Base-by-base conservation (phyloP, 2,797 vertebrate species). In the Notamacropus eugenii region DNA sequence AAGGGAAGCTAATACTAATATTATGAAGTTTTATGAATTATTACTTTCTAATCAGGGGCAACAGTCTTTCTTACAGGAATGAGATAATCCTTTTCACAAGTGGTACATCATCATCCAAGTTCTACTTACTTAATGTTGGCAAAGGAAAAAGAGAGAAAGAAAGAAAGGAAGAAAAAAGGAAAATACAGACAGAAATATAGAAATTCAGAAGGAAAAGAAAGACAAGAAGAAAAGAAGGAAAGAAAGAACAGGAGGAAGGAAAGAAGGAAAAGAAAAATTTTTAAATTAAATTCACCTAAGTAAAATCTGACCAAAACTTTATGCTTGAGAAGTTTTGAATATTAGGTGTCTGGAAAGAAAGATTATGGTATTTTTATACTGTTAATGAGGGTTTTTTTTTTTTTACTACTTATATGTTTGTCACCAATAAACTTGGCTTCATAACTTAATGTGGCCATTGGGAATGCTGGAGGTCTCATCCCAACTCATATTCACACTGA, bases 51-150 rank as follows among this genome's bases (percentile, higher is more conserved):
- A 98, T 97, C 96, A 97, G 96, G 94, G 97, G 74, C 98, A 97
- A 98, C 98, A 98, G 96, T 96, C 96, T 98, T 97, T 95, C 96
- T 98, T 95, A 97, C 95, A 97, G 10, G 97, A 98, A 98, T 95
- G 96, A 98, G 95, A 97, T 97, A 98, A 98, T 96, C 95, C 97
- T 97, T 98, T 98, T 98, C 98, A 98, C 97, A 98, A 98, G 97
- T 90, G 94, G 74, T 92, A n/a, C 2, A 24, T 94, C 98, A 97
- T 56, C 87, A 97, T 98, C 97, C 98, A 98, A 98, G 92, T 97
- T 98, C 97, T 97, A 58, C 40, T 96, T 55, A 97, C 96, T 97
- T 97, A 91, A 90, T 98, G 98, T 93, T 87, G 27, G 96, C 96
- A 92, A 97, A 90, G 57, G 97, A 98, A 98, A 94, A 90, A 98